phyloP scores from a whole-genome alignment of 2,888 invertebrate genomes.

The Chrysotoxum bicinctum region DNA sequence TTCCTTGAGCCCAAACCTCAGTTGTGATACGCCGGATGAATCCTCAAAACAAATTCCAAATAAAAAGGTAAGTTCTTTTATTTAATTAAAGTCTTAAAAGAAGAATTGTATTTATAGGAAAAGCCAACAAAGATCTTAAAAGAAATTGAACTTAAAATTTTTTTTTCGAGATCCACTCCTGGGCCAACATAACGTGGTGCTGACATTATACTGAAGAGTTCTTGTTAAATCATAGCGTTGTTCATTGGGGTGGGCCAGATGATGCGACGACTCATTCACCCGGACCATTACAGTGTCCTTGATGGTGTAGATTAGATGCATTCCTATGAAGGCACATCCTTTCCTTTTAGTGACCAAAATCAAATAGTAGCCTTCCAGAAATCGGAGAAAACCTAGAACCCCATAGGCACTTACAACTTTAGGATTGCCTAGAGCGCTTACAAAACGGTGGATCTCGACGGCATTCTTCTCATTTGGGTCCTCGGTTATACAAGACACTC shows the following conservation, averaged over 20 bases:
- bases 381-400: slow-evolving; percentile 94
- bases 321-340: slow-evolving; percentile 95
- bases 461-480: slow-evolving; percentile 95
- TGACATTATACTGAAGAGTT: slow-evolving; percentile 96
- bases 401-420: slow-evolving; percentile 95
- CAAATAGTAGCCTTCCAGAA: slow-evolving; percentile 98
- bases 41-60: too few species aligned
- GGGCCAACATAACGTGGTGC: slow-evolving; percentile 88
- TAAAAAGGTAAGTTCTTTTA: too few species aligned
- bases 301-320: slow-evolving; percentile 98
- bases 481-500: slow-evolving; percentile 92
- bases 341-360: slow-evolving; percentile 96
- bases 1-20: too few species aligned
- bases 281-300: slow-evolving; percentile 94
- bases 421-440: slow-evolving; percentile 86
- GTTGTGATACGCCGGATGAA: too few species aligned
- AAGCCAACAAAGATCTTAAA: too few species aligned
- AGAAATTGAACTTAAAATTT: too few species aligned
- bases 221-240: slow-evolving; percentile 87
- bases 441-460: slow-evolving; percentile 91
- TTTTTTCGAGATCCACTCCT: slow-evolving; percentile 79
- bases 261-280: slow-evolving; percentile 79
- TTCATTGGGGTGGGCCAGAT: slow-evolving; percentile 91
- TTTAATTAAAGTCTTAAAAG: too few species aligned
- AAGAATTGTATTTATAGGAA: too few species aligned